A percentile compares a stretch with the other conserved stretches of the same genome.
Evolutionary conservation across 1,140 invertebrate species (phyloP).

Genomic region (Heliconius hermathena): DNA sequence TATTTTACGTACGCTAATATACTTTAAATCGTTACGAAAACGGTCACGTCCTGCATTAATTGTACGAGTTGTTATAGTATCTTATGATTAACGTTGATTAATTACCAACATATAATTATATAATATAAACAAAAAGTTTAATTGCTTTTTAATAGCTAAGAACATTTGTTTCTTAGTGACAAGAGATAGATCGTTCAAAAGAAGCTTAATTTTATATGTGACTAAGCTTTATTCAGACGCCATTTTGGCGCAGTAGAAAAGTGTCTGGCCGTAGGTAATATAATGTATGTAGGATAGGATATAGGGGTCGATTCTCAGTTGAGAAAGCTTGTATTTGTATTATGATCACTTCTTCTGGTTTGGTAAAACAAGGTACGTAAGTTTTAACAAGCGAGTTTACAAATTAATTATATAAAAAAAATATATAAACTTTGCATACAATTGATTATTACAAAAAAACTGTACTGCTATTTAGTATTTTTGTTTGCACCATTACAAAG

Average conservation of each 20-base stretch:
- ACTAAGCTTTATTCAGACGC: conserved; percentile 10
- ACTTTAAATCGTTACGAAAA: not conserved
- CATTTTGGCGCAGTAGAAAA: not conserved
- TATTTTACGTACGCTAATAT: not conserved
- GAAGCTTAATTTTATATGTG: not conserved
- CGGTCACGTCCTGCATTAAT: conserved; percentile 18
- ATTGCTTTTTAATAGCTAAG: conserved; percentile 72
- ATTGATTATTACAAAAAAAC: too few species aligned
- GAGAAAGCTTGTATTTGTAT: too few species aligned
- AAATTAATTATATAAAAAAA: too few species aligned
- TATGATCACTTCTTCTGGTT: too few species aligned
- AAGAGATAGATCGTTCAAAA: conserved; percentile 9
- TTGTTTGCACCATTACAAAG: too few species aligned
- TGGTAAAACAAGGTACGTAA: too few species aligned
- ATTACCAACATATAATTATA: conserved; percentile 50
- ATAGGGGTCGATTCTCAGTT: too few species aligned
- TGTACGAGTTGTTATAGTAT: conserved; percentile 14
- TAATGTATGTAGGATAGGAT: too few species aligned
- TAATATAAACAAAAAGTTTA: conserved; percentile 51
- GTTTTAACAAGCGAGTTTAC: too few species aligned
- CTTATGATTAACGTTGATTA: conserved; percentile 62
- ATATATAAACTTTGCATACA: too few species aligned
- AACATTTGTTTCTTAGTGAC: conserved; percentile 37
- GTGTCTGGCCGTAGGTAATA: too few species aligned
- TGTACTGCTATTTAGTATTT: too few species aligned